Evolutionary conservation across 2,888 invertebrate species (phyloP).

Genomic region (Agriopis marginaria): DNA sequence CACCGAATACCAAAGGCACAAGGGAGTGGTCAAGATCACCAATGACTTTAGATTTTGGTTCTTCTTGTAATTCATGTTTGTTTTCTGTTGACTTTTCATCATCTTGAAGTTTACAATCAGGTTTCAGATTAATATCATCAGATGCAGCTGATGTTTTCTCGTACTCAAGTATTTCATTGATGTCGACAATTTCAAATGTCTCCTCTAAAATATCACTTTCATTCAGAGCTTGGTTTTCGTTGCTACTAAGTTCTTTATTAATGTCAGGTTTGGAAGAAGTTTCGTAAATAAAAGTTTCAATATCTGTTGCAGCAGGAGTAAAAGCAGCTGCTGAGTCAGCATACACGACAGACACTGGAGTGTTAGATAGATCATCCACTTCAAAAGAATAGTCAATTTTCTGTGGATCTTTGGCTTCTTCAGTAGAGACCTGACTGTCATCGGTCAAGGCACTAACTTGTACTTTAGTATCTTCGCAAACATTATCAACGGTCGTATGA

Average conservation of each 20-base stretch:
- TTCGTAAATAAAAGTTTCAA: slow-evolving; percentile 36
- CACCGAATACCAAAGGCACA: slow-evolving; percentile 5
- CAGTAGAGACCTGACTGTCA: not conserved
- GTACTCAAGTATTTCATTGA: slow-evolving; percentile 38
- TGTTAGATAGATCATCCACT: slow-evolving; percentile 63
- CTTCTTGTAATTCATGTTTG: slow-evolving; percentile 2
- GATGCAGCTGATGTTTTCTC: slow-evolving; percentile 14
- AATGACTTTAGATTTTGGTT: slow-evolving; percentile 8
- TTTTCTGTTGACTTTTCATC: slow-evolving; percentile 13
- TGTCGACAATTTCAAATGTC: slow-evolving; percentile 43
- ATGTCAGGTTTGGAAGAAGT: slow-evolving; percentile 4
- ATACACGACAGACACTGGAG: slow-evolving; percentile 58
- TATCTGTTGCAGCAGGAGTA: slow-evolving; percentile 38
- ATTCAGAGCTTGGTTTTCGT: not conserved
- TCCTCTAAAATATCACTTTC: slow-evolving; percentile 32
- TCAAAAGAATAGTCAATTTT: slow-evolving; percentile 59
- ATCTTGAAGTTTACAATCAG: not conserved
- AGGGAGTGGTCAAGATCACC: slow-evolving; percentile 6
- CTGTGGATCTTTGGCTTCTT: slow-evolving; percentile 34
- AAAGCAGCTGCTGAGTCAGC: slow-evolving; percentile 46
- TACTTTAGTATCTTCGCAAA: slow-evolving; percentile 1
- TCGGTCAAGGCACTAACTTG: not conserved
- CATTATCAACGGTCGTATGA: slow-evolving; percentile 23
- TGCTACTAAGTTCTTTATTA: not conserved
- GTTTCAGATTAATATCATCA: slow-evolving; percentile 11